Evolutionary conservation across 2,113 vertebrate genomes (phyloP).

Genomic region (Suricata suricatta): DNA sequence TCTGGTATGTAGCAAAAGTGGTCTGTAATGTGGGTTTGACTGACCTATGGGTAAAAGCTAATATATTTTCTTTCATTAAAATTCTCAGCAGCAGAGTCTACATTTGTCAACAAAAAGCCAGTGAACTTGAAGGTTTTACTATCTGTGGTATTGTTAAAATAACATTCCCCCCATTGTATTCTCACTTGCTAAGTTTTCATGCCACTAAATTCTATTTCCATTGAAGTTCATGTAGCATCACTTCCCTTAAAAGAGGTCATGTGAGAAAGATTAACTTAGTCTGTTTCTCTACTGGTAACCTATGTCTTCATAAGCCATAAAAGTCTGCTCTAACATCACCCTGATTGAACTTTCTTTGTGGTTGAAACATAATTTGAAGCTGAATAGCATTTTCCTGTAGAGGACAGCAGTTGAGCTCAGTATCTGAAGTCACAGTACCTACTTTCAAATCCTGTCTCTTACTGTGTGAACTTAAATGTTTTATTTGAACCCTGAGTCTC

Average conservation of each 20-base stretch:
- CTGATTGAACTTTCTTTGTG: not conserved
- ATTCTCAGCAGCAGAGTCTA: constrained; percentile 43
- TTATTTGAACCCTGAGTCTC: constrained; percentile 19
- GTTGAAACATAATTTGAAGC: constrained; percentile 48
- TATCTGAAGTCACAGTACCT: not conserved
- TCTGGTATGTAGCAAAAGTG: constrained; percentile 41
- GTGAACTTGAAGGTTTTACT: constrained; percentile 35
- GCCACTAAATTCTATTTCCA: constrained; percentile 55
- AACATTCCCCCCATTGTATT: constrained; percentile 20
- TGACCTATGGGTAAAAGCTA: constrained; percentile 23
- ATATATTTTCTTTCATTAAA: constrained; percentile 58
- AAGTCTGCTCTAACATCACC: constrained; percentile 10
- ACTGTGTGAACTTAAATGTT: not conserved
- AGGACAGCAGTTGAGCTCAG: not conserved
- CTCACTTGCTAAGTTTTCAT: constrained; percentile 51
- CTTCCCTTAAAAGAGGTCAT: constrained; percentile 44
- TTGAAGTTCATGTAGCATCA: constrained; percentile 1
- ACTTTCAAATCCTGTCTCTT: constrained; percentile 8
- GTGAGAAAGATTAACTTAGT: constrained; percentile 42
- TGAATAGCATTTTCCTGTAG: not conserved
- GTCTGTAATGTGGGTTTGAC: constrained; percentile 31
- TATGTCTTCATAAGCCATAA: constrained; percentile 28
- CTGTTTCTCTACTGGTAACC: constrained; percentile 34
- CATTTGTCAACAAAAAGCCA: constrained; percentile 48
- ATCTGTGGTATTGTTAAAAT: constrained; percentile 34